Conservation (phyloP, 2,888 invertebrate species). For the Drosophila pseudotakahashii region DNA sequence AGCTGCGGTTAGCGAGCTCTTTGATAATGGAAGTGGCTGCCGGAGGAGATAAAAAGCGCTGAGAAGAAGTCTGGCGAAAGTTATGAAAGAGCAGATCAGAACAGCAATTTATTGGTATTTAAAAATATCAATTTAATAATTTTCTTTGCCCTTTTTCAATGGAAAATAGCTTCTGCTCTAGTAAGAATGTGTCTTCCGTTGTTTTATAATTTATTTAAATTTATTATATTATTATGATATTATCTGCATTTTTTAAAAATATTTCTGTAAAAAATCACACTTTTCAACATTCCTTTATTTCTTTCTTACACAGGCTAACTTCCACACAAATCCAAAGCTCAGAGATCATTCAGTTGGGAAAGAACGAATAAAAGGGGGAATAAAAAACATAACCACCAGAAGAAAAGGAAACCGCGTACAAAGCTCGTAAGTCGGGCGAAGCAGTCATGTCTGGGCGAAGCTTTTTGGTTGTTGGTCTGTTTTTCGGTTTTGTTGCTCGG, state of each 20-base stretch:
- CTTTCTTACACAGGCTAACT: not conserved
- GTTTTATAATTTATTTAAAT: too few relatives aligned
- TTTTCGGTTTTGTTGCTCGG: constrained; percentile 4
- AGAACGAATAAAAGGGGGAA: not conserved
- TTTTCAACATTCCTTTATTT: not conserved
- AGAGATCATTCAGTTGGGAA: constrained; percentile 5
- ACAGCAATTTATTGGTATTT: constrained; percentile 8
- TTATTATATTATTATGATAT: too few relatives aligned
- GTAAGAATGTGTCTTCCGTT: too few relatives aligned
- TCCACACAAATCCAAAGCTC: constrained; percentile 1
- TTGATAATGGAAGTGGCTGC: constrained; percentile 28
- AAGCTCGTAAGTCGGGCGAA: constrained; percentile 29
- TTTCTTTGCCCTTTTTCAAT: not conserved
- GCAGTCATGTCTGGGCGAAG: constrained; percentile 28
- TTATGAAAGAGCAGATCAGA: not conserved
- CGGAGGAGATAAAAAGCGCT: constrained; percentile 9
- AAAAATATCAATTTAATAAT: not conserved
- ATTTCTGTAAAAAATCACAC: too few relatives aligned
- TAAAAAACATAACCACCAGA: constrained; percentile 16
- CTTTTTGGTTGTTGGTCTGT: constrained; percentile 25
- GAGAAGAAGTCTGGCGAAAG: not conserved
- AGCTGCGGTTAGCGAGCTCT: constrained; percentile 38
- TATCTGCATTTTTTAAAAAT: too few relatives aligned
- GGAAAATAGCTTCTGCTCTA: too few relatives aligned
- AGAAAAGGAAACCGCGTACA: constrained; percentile 25